Evolutionary conservation across 1,140 invertebrate genomes (phyloP).

Genomic region (Cyrtorhinus lividipennis): DNA sequence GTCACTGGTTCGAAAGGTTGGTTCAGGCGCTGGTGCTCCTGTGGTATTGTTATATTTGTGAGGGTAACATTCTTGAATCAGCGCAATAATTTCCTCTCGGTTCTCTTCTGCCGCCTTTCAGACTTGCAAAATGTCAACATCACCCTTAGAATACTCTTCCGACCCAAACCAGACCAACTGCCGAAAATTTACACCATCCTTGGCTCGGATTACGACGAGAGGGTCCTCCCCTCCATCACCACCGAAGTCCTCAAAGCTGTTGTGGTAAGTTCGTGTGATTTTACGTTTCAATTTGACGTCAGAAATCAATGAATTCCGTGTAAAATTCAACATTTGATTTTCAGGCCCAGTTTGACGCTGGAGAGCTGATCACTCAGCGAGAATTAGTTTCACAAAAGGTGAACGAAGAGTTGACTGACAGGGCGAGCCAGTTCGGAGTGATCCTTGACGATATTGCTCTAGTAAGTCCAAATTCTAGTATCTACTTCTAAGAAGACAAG

Average conservation of each 20-base stretch:
- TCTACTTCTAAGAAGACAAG: too few relatives aligned
- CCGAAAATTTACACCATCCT: conserved; percentile 91
- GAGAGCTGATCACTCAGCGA: conserved; percentile 97
- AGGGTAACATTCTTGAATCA: too few relatives aligned
- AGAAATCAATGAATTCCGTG: too few relatives aligned
- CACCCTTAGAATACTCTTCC: conserved; percentile 91
- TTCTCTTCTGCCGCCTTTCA: too few relatives aligned
- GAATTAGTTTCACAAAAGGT: conserved; percentile 91
- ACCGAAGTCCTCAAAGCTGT: conserved; percentile 98
- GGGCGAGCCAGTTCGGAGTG: conserved; percentile 89
- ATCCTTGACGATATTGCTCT: conserved; percentile 98
- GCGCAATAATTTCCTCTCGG: too few relatives aligned
- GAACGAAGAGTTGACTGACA: conserved; percentile 80
- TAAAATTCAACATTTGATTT: conserved; percentile 13
- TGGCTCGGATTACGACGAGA: conserved; percentile 95
- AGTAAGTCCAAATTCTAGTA: conserved; percentile 40
- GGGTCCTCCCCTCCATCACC: conserved; percentile 96
- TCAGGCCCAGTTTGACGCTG: conserved; percentile 93
- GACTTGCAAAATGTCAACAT: conserved; percentile 99
- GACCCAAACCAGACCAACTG: conserved; percentile 77
- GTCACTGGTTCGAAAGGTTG: conserved; percentile 93
- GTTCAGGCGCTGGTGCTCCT: background rate
- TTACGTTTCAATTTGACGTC: too few relatives aligned
- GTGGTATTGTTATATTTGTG: too few relatives aligned
- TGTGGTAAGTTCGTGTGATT: conserved; percentile 50